A percentile compares a stretch with the other conserved stretches of the same genome.
Conservation (phyloP, 1,140 invertebrate species). For the Bradysia coprophila region DNA sequence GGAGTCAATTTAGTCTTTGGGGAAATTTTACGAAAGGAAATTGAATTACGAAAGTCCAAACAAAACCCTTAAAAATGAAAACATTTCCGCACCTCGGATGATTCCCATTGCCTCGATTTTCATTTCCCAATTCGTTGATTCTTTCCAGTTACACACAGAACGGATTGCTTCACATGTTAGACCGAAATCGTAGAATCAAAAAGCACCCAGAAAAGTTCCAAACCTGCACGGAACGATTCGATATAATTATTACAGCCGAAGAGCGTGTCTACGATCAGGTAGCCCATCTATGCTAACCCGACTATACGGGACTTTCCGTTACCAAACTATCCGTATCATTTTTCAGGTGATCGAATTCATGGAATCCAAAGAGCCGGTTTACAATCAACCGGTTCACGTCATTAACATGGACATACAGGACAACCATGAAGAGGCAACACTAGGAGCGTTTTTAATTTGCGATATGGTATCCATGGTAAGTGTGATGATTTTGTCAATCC, state of each 20-base stretch:
- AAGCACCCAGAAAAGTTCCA: slow-evolving; percentile 89
- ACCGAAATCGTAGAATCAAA: slow-evolving; percentile 94
- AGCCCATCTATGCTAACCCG: slow-evolving; percentile 20
- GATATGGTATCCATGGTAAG: slow-evolving; percentile 79
- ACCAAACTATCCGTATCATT: not conserved
- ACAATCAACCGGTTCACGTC: slow-evolving; percentile 80
- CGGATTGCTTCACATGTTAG: slow-evolving; percentile 95
- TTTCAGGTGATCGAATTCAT: slow-evolving; percentile 47
- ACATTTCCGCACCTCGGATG: too few species aligned
- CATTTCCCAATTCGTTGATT: too few species aligned
- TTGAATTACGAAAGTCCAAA: too few species aligned
- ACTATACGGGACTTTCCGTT: not conserved
- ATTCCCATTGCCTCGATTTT: too few species aligned
- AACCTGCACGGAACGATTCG: slow-evolving; percentile 74
- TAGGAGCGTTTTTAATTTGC: slow-evolving; percentile 96
- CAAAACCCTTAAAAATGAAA: too few species aligned
- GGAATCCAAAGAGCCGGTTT: slow-evolving; percentile 45
- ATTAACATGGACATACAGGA: slow-evolving; percentile 99
- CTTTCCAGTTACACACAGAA: slow-evolving; percentile 88
- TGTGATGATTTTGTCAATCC: slow-evolving; percentile 6
- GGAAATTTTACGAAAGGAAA: too few species aligned
- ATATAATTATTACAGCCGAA: slow-evolving; percentile 94
- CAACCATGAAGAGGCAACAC: slow-evolving; percentile 99
- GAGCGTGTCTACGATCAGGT: slow-evolving; percentile 97
- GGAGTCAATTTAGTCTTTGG: too few species aligned